Base-by-base conservation (phyloP, 1,140 invertebrate genomes). In the Ceratosolen fusciceps region DNA sequence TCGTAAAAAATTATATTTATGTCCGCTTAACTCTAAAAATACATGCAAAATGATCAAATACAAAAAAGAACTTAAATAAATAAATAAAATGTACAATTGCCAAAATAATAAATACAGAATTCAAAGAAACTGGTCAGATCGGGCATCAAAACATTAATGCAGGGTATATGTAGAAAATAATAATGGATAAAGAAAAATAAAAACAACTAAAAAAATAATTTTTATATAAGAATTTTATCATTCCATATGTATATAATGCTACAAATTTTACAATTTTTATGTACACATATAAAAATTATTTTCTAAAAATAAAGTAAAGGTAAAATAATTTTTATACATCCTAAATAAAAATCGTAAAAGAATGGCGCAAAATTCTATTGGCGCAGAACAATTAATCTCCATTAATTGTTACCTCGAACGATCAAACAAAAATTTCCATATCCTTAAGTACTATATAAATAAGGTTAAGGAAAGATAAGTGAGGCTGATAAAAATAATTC, bases 321-420 rank as follows among this genome's bases (percentile, higher is more conserved):
- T 76, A 76, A 76, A 80, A 80, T 80, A 80, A 80, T 80, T 80
- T 80, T 80, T 80, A 77, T 80, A 80, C 79, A 77, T 80, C 47
- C 74, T 77, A 80, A 31, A 76, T 80, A 80, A 80, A 80, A 80
- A 80, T 80, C 68, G 79, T 80, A 80, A 80, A 80, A 80, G 52
- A 71, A 72, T 65, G n/a, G 52, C 52, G 52, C 52, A 29, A 47
- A 52, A 60, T 43, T 58, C 19, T 21, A 68, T 80, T 24, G 43
- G 52, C 39, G 67, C 52, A 58, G 54, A 76, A 76, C 68, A 80
- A 58, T 80, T 67, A 80, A 76, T 77, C 62, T 80, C 73, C 73
- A 31, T 71, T 71, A 29, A 19, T 58, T 68, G 26, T 75, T 49
- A 79, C 71, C 62, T 74, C 60, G 71, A 79, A 79, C 71, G 72